Conservation (phyloP, 2,888 invertebrate genomes). For the Herminia tarsipennalis region DNA sequence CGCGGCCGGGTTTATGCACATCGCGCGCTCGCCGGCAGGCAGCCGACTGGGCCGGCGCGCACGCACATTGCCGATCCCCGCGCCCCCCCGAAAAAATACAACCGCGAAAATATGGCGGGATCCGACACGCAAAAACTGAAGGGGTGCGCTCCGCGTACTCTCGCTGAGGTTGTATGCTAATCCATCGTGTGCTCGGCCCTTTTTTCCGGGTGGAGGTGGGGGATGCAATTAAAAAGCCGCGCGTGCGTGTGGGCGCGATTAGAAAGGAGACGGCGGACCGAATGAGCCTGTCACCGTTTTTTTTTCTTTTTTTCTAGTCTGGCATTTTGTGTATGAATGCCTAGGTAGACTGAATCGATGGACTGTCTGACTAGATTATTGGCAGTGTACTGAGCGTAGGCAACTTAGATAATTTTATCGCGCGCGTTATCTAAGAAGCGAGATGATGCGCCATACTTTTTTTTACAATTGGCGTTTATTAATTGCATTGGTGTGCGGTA, state of each 20-base stretch:
- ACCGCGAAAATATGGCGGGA: conserved; percentile 80
- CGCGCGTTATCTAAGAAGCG: conserved; percentile 33
- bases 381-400: conserved; percentile 30
- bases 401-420: conserved; percentile 37
- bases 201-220: conserved; percentile 77
- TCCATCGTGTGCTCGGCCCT: conserved; percentile 81
- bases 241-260: conserved; percentile 84
- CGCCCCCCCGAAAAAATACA: conserved; percentile 66
- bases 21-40: conserved; percentile 75
- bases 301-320: conserved; percentile 84
- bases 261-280: conserved; percentile 80
- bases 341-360: conserved; percentile 46
- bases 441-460: conserved; percentile 39
- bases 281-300: conserved; percentile 78
- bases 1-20: conserved; percentile 61
- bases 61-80: conserved; percentile 61
- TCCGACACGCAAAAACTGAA: conserved; percentile 80
- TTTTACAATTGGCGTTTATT: conserved; percentile 18
- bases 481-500: conserved; percentile 33
- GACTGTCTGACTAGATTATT: conserved; percentile 40
- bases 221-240: conserved; percentile 85
- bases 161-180: conserved; percentile 83
- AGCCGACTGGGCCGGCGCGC: conserved; percentile 80
- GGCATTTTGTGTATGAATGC: conserved; percentile 53
- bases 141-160: conserved; percentile 75